Evolutionary conservation across 2,113 vertebrate species (phyloP).

Genomic region (Chloroceryle aenea): DNA sequence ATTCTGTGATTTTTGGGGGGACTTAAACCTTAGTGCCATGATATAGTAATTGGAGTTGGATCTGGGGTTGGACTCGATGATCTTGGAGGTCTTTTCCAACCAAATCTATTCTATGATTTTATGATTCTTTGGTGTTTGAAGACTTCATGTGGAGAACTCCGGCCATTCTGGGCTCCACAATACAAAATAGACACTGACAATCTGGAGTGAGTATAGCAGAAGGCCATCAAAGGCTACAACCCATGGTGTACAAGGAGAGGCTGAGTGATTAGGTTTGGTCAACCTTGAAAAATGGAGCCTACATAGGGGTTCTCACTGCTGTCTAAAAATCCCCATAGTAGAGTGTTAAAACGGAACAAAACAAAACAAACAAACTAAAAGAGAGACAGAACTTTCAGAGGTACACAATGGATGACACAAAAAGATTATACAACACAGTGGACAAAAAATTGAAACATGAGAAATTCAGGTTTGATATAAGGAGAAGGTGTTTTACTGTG

Average conservation of each 20-base stretch:
- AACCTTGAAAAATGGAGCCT: background rate
- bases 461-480: background rate
- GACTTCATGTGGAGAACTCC: background rate
- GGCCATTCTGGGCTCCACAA: background rate
- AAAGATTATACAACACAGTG: background rate
- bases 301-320: background rate
- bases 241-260: background rate
- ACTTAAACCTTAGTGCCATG: background rate
- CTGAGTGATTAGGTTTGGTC: background rate
- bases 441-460: background rate
- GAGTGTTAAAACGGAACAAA: background rate
- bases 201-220: background rate
- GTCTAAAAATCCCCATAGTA: background rate
- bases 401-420: background rate
- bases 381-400: background rate
- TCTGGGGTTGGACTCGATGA: too few species aligned
- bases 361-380: background rate
- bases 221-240: fast-evolving
- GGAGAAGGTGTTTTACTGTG: background rate
- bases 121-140: background rate
- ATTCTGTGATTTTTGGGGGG: background rate
- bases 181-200: background rate
- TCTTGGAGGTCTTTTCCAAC: too few species aligned
- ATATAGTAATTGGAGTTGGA: too few species aligned
- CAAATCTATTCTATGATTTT: too few species aligned